phyloP scores from a whole-genome alignment of 2,888 invertebrate species.

The Arenicola marina region DNA sequence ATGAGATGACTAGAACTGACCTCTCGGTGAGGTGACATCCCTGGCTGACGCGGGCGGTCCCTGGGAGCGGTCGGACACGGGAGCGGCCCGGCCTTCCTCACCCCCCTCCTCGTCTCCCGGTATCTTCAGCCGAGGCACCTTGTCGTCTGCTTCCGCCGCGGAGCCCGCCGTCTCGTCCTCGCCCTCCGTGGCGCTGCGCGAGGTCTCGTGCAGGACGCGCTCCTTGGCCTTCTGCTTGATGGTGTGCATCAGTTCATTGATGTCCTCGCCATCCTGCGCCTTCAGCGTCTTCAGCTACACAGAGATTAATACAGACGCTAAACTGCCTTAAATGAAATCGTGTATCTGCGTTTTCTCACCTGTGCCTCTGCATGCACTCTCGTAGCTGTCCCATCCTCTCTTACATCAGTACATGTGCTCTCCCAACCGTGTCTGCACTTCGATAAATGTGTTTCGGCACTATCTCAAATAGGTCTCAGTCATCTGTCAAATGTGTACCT shows the following conservation, averaged over 20 bases:
- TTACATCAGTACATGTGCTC: too few species aligned
- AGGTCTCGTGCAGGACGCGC: constrained; percentile 7
- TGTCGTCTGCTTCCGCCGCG: background rate
- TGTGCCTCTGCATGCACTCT: too few species aligned
- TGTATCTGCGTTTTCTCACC: background rate
- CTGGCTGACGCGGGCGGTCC: too few species aligned
- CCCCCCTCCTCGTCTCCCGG: background rate
- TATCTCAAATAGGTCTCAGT: too few species aligned
- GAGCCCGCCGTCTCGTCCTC: constrained; percentile 4
- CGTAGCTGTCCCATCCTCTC: too few species aligned
- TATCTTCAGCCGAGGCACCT: background rate
- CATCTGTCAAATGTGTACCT: too few species aligned
- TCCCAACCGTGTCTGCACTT: too few species aligned
- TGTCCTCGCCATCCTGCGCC: background rate
- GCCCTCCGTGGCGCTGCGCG: constrained; percentile 2
- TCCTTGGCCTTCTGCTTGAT: constrained; percentile 9
- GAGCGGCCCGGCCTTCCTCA: too few species aligned
- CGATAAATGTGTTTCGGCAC: too few species aligned
- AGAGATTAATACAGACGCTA: background rate
- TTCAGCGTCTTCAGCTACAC: constrained; percentile 2
- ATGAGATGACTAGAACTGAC: too few species aligned
- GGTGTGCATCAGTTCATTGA: constrained; percentile 3
- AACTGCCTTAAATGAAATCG: background rate
- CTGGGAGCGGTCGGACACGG: too few species aligned
- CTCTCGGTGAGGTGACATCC: too few species aligned